These are phyloP conservation scores for Chaetoderma sp. DNA, from an alignment of 2,888 invertebrate species.

Conservation along the genomic window DNA sequence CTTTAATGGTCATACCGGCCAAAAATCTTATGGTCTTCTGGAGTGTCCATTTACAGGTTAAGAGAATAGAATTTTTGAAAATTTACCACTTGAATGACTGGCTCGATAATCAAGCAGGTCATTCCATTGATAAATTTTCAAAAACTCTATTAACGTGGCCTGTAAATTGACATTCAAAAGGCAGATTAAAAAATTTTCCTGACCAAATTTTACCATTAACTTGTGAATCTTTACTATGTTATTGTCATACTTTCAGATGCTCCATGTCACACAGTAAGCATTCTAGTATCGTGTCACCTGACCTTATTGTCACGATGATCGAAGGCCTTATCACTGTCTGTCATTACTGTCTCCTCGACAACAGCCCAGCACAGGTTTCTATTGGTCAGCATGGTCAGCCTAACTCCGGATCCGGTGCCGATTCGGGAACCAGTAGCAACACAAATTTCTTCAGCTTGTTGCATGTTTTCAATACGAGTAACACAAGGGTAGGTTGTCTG, in stretches of 20 bases:
- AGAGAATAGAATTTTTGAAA: too few relatives aligned
- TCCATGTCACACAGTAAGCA: too few relatives aligned
- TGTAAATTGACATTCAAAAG: too few relatives aligned
- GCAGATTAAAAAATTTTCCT: not conserved
- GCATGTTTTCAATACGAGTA: conserved; percentile 82
- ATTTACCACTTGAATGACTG: too few relatives aligned
- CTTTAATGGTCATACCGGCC: too few relatives aligned
- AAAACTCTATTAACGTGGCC: too few relatives aligned
- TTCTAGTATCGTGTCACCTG: conserved; percentile 79
- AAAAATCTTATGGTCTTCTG: too few relatives aligned
- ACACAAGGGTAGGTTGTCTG: conserved; percentile 52
- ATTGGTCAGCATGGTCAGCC: conserved; percentile 60
- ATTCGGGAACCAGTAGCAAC: conserved; percentile 53
- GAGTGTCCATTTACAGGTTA: too few relatives aligned
- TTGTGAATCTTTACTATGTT: not conserved
- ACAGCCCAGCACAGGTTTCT: conserved; percentile 58
- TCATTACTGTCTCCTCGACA: conserved; percentile 83
- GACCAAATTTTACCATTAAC: too few relatives aligned
- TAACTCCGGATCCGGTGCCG: conserved; percentile 68
- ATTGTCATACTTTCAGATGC: not conserved
- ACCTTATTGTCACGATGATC: conserved; percentile 82
- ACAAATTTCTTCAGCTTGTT: conserved; percentile 82
- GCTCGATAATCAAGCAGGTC: too few relatives aligned
- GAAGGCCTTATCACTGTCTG: conserved; percentile 83
- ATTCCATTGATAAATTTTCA: too few relatives aligned